A percentile compares a stretch with the other conserved stretches of the same genome.
These are phyloP conservation scores for Oncorhynchus kisutch DNA, from an alignment of 2,113 vertebrate species.

Conservation along the genomic window DNA sequence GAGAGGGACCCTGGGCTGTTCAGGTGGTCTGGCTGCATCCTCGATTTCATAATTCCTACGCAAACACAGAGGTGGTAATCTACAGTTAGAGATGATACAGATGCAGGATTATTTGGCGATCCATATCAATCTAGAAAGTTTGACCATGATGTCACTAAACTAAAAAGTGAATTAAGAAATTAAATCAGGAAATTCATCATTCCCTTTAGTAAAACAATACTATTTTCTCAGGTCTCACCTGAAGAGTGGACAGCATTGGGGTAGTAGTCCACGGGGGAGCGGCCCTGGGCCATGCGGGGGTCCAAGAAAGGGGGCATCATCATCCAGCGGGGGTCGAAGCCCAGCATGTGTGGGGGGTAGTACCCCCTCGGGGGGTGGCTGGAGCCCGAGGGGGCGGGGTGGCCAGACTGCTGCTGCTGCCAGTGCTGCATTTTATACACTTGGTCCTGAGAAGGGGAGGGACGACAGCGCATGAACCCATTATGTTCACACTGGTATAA, in stretches of 20 bases:
- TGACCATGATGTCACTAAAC: too few species aligned
- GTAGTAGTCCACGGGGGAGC: slow-evolving; percentile 90
- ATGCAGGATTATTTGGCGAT: too few species aligned
- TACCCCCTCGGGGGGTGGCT: slow-evolving; percentile 83
- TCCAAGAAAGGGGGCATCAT: slow-evolving; percentile 99
- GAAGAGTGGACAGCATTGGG: slow-evolving; percentile 86
- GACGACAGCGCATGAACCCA: not conserved
- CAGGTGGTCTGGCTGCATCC: slow-evolving; percentile 84
- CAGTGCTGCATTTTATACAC: slow-evolving; percentile 93
- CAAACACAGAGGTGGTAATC: not conserved
- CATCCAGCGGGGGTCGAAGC: slow-evolving; percentile 98
- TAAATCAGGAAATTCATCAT: too few species aligned
- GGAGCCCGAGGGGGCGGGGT: slow-evolving; percentile 77
- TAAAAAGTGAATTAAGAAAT: too few species aligned
- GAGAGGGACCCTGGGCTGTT: slow-evolving; percentile 77
- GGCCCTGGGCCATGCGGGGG: slow-evolving; percentile 84
- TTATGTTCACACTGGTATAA: not conserved
- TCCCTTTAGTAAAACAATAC: too few species aligned
- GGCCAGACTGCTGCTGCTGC: slow-evolving; percentile 77
- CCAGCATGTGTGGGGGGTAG: slow-evolving; percentile 90
- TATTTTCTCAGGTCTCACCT: slow-evolving; percentile 62
- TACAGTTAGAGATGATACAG: too few species aligned
- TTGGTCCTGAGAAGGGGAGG: slow-evolving; percentile 73
- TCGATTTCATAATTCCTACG: slow-evolving; percentile 88
- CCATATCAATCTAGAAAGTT: too few species aligned